Conservation (phyloP, 1,140 invertebrate species). For the Acyrthosiphon pisum region DNA sequence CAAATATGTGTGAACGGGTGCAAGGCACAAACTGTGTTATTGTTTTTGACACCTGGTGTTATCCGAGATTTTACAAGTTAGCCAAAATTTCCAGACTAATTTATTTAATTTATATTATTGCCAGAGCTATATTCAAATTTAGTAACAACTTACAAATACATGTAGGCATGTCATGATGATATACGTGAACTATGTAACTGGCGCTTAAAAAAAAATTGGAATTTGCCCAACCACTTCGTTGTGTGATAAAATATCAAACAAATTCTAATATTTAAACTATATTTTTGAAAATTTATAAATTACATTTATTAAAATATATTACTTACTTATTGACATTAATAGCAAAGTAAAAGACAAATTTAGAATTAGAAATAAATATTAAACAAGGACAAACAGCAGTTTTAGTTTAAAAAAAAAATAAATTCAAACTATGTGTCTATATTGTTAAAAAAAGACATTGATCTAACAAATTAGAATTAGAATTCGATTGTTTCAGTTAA, state of each 20-base stretch:
- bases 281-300: background rate
- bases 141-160: background rate
- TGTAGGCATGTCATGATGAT: background rate
- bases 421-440: too few relatives aligned
- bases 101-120: constrained; percentile 28
- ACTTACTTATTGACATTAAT: background rate
- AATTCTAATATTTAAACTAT: background rate
- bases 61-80: constrained; percentile 25
- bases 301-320: background rate
- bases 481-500: background rate
- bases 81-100: constrained; percentile 33
- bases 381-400: background rate
- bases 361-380: background rate
- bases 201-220: constrained; percentile 37
- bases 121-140: background rate
- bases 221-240: background rate
- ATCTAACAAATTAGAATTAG: background rate
- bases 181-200: background rate
- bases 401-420: too few relatives aligned
- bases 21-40: constrained; percentile 13
- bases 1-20: background rate
- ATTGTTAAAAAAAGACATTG: background rate
- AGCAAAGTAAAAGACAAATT: background rate
- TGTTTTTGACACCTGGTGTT: constrained; percentile 38
- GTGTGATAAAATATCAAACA: background rate